Base-by-base conservation (phyloP, 2,888 invertebrate species). In the Prosapia bicincta region DNA sequence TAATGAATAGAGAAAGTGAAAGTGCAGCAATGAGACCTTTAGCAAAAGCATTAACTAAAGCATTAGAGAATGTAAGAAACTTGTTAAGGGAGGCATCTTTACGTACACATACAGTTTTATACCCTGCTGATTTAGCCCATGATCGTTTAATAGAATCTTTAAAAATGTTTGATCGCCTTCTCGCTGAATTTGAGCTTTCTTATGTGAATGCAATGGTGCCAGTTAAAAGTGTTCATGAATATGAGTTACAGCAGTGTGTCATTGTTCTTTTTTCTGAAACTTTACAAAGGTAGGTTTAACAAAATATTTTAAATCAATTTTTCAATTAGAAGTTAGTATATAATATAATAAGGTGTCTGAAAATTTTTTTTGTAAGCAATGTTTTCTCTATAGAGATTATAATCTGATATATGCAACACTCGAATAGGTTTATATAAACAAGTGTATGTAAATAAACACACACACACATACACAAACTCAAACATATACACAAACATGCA, bases 171-270 rank as follows among this genome's bases (percentile, higher is more conserved):
- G 98, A 98, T 85, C 90, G 94, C 77, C 87, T 99, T 69, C 98
- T 99, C 86, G 97, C 99, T 13, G 97, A 99, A 84, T 99, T 99
- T 87, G 99, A 99, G 85, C 87, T 99, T 81, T 96, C 96, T 83
- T 99, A 99, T 86, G 99, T 99, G 13, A 98, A 97, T 83, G 98
- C 98, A 0, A 99, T 99, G 99, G 99, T 99, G 73, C 98, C 98
- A 77, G 99, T 99, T 66, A 99, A 99, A 85, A 93, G 95, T 2
- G 94, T 95, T 26, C 93, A 94, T 83, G 99, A 99, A 85, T 98
- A 98, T 85, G 98, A 99, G 85, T 91, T 97, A 80, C 96, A 98
- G 84, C 97, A 99, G 85, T 91, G 97, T 81, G 97, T 99, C 78
- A 95, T 97, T 79, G 98, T 99, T 23, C 89, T 99, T 66, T 99